Conservation (phyloP, 1,140 invertebrate genomes). For the Drosophila prosaltans region DNA sequence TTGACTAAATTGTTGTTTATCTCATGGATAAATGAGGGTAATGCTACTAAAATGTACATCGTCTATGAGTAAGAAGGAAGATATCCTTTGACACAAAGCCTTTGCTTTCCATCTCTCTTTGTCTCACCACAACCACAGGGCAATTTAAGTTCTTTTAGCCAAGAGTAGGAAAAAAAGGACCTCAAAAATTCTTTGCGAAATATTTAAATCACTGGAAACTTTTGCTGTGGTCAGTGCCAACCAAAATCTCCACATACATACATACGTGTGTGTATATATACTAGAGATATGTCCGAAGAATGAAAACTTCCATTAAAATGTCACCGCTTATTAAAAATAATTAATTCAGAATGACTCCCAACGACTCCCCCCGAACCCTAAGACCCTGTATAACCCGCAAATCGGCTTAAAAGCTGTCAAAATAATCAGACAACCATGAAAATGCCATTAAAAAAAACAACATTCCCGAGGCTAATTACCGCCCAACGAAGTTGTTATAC, state of each 20-base stretch:
- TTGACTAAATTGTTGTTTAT: slow-evolving; percentile 73
- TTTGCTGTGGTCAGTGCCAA: slow-evolving; percentile 1
- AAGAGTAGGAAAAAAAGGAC: neutral
- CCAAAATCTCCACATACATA: neutral
- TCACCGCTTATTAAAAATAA: slow-evolving; percentile 64
- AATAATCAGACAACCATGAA: slow-evolving; percentile 54
- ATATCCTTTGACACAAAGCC: slow-evolving; percentile 7
- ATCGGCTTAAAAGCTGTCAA: slow-evolving; percentile 72
- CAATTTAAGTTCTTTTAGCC: slow-evolving; percentile 16
- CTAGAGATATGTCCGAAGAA: neutral
- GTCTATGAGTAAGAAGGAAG: neutral
- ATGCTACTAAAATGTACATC: slow-evolving; percentile 42
- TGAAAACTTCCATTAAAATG: slow-evolving; percentile 65
- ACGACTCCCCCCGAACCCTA: neutral
- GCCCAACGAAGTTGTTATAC: neutral
- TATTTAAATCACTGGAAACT: slow-evolving; percentile 7
- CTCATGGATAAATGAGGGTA: slow-evolving; percentile 50
- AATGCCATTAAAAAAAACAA: slow-evolving; percentile 63
- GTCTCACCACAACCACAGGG: slow-evolving; percentile 20
- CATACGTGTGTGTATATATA: neutral
- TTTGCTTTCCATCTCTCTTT: neutral
- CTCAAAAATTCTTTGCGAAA: neutral
- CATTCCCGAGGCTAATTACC: neutral
- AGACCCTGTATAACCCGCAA: slow-evolving; percentile 27
- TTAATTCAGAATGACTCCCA: slow-evolving; percentile 62